These are phyloP conservation scores for Neomicropteryx cornuta DNA, from an alignment of 1,140 invertebrate species.

Conservation along the genomic window DNA sequence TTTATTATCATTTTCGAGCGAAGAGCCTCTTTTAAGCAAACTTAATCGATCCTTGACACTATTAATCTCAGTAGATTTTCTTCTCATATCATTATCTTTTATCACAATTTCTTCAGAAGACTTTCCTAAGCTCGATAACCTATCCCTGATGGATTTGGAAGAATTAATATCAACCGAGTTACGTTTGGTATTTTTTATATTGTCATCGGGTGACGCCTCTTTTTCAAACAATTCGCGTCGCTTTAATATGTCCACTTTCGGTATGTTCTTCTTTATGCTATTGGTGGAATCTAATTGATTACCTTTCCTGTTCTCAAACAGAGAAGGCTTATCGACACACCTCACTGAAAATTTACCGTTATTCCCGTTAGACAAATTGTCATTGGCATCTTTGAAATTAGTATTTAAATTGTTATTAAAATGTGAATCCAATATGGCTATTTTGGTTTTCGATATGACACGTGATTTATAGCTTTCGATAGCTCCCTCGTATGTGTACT, in stretches of 20 bases:
- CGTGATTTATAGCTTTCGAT: conserved; percentile 73
- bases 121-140: conserved; percentile 54
- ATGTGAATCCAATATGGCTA: conserved; percentile 31
- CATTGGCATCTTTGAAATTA: conserved; percentile 31
- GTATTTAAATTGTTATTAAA: conserved; percentile 21
- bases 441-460: conserved; percentile 42
- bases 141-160: conserved; percentile 58
- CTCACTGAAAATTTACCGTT: conserved; percentile 1
- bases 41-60: conserved; percentile 50
- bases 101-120: conserved; percentile 31
- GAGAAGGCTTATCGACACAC: no score
- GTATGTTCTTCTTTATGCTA: conserved; percentile 45
- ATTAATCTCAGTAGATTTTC: conserved; percentile 48
- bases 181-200: conserved; percentile 30
- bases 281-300: conserved; percentile 15
- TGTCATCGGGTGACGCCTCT: conserved; percentile 36
- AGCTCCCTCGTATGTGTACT: conserved; percentile 78
- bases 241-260: conserved; percentile 73
- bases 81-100: conserved; percentile 32
- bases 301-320: conserved; percentile 7
- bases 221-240: conserved; percentile 73
- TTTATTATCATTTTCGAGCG: conserved; percentile 47
- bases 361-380: conserved; percentile 27
- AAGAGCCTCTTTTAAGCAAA: no score
- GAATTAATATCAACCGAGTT: conserved; percentile 47